phyloP scores from a whole-genome alignment of 2,888 invertebrate genomes.

The Tanytarsus gracilentus region DNA sequence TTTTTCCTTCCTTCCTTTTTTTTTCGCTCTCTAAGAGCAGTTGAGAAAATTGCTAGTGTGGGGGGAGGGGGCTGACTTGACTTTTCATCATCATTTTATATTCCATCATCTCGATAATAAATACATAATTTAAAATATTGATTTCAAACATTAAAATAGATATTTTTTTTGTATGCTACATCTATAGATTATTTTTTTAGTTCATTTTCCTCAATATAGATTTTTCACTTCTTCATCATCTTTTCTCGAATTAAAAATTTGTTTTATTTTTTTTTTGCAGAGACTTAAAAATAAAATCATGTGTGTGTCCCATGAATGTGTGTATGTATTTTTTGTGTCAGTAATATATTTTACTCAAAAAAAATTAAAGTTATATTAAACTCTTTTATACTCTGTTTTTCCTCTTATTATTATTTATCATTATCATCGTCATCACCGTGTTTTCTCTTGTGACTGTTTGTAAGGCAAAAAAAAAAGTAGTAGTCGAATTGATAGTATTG shows the following conservation, averaged over 20 bases:
- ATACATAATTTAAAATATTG: slow-evolving; percentile 28
- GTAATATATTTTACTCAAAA: slow-evolving; percentile 2
- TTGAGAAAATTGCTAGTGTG: slow-evolving; percentile 22
- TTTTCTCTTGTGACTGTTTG: slow-evolving; percentile 12
- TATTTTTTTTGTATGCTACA: slow-evolving; percentile 24
- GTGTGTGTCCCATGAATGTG: slow-evolving; percentile 4
- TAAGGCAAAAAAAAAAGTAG: slow-evolving; percentile 16
- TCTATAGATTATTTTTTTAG: slow-evolving; percentile 24
- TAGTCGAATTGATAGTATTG: background rate
- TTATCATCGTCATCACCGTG: slow-evolving; percentile 19
- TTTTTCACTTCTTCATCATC: slow-evolving; percentile 18
- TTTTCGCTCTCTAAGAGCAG: slow-evolving; percentile 24
- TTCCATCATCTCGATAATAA: slow-evolving; percentile 27
- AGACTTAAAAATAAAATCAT: slow-evolving; percentile 11
- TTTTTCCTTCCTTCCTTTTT: slow-evolving; percentile 2
- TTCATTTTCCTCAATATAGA: slow-evolving; percentile 21
- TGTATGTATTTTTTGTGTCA: slow-evolving; percentile 4
- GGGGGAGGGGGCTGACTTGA: slow-evolving; percentile 18
- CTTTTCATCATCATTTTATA: slow-evolving; percentile 21
- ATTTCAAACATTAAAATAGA: slow-evolving; percentile 28
- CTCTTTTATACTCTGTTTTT: slow-evolving; percentile 25
- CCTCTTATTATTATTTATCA: background rate
- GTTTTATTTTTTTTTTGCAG: slow-evolving; percentile 17
- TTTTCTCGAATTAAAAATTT: slow-evolving; percentile 20
- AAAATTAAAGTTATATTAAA: slow-evolving; percentile 25